Percentiles rank a stretch among this genome's conserved stretches.
Conservation (phyloP, 2,113 vertebrate species). For the Thamnophis sirtalis region DNA sequence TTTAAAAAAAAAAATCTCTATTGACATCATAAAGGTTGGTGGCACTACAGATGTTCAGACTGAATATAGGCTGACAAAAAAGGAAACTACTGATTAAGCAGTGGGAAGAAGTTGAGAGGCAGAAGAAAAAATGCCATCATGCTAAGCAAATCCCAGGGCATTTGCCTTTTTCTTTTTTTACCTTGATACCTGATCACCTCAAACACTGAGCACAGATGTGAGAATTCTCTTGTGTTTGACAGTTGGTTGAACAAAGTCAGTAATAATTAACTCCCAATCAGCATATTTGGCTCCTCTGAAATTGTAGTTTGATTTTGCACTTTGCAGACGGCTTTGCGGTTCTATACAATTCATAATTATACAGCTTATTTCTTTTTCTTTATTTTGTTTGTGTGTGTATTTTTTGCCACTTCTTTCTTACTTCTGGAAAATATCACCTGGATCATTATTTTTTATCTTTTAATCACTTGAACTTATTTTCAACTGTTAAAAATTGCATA, state of each 20-base stretch:
- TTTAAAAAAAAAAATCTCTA: neutral
- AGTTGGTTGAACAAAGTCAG: constrained; percentile 7
- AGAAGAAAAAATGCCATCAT: neutral
- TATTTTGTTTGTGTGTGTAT: neutral
- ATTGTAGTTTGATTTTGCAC: constrained; percentile 1
- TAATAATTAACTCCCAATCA: constrained; percentile 15
- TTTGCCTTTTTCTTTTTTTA: neutral
- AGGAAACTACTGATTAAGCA: constrained; percentile 9
- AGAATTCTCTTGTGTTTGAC: neutral
- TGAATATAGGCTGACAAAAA: neutral
- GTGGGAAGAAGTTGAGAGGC: neutral
- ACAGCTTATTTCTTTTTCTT: neutral
- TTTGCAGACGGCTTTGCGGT: neutral
- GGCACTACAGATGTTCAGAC: neutral
- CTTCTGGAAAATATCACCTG: neutral
- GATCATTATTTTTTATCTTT: neutral
- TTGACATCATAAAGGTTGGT: neutral
- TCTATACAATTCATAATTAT: constrained; percentile 25
- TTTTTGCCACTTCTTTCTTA: neutral
- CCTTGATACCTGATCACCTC: neutral
- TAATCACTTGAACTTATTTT: neutral
- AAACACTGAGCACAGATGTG: neutral
- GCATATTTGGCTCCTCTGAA: neutral
- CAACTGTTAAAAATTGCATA: neutral
- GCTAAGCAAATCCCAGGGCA: neutral